A percentile compares a stretch with the other conserved stretches of the same genome.
Conservation (phyloP, 2,113 vertebrate species). For the Platycercus adscitus region DNA sequence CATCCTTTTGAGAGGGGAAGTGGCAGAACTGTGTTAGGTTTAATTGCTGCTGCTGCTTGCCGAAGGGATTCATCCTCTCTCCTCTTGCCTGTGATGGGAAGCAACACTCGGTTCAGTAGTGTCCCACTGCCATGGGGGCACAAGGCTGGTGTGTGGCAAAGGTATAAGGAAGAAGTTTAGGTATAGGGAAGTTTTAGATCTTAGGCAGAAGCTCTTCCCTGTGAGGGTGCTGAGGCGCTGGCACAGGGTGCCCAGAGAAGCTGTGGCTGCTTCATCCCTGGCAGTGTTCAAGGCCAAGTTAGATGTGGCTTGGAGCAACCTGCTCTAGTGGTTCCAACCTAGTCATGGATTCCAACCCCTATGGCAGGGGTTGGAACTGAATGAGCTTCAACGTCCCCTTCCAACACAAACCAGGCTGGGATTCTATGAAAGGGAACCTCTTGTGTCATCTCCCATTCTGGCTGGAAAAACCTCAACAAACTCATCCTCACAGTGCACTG, state of each 20-base stretch:
- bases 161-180: neutral
- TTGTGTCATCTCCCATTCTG: neutral
- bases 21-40: neutral
- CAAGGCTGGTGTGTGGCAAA: accelerated
- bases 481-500: accelerated
- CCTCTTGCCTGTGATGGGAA: neutral
- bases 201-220: neutral
- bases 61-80: neutral
- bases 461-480: neutral
- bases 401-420: neutral
- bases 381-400: neutral
- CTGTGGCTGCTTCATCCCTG: neutral
- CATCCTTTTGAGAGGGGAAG: neutral
- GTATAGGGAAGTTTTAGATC: neutral
- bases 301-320: neutral
- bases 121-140: accelerated
- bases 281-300: neutral
- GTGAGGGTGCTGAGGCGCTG: neutral
- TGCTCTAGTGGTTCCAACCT: neutral
- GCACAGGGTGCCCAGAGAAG: neutral
- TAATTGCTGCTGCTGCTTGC: neutral
- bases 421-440: neutral
- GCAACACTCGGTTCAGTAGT: neutral
- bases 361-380: neutral
- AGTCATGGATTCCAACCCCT: too few relatives aligned